phyloP scores from a whole-genome alignment of 2,113 vertebrate genomes.

The Neolamprologus hecqui region DNA sequence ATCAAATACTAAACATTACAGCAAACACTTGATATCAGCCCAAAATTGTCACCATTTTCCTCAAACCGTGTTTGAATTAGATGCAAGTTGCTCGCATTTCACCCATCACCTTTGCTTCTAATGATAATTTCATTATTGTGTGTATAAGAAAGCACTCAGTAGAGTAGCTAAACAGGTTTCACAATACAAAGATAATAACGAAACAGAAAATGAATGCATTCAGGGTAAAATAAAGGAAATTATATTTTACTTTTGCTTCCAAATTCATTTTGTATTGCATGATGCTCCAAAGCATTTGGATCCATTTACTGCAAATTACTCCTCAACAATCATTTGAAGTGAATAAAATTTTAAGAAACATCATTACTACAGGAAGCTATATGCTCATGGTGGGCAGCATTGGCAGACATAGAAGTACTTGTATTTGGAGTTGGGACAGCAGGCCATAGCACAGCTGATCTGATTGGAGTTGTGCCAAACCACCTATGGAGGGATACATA shows the following conservation, averaged over 20 bases:
- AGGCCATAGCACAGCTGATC: neutral
- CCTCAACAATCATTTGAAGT: neutral
- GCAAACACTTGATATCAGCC: neutral
- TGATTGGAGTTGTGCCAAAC: neutral
- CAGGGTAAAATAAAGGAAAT: neutral
- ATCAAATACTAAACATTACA: constrained; percentile 5
- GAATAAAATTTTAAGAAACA: neutral
- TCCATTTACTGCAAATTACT: neutral
- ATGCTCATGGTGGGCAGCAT: neutral
- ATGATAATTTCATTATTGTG: neutral
- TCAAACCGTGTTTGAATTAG: neutral
- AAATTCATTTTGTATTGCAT: neutral
- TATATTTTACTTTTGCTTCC: neutral
- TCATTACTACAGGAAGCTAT: rapidly evolving
- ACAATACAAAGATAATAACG: neutral
- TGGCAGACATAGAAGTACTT: neutral
- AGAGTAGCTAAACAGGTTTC: neutral
- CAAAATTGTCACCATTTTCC: neutral
- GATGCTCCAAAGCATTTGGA: neutral
- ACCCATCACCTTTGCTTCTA: neutral
- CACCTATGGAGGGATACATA: neutral
- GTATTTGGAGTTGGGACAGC: neutral
- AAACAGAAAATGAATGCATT: neutral
- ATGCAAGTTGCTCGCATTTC: neutral
- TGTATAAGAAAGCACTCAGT: neutral